Base-by-base conservation (phyloP, 2,888 invertebrate species). In the Idaea biselata region DNA sequence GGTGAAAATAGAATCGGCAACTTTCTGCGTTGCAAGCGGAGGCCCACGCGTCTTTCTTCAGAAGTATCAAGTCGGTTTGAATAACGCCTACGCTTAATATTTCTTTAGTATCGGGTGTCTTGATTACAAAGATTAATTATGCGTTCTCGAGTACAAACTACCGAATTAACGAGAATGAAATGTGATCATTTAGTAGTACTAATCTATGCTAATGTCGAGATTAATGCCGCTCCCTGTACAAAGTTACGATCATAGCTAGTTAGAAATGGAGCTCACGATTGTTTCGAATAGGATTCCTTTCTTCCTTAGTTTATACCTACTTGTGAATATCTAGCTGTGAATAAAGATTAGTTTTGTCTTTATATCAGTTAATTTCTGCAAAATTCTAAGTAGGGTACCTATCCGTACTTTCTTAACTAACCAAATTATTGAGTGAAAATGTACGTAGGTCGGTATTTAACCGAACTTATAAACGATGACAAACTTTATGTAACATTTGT, bases 91-190 rank as follows among this genome's bases (percentile, higher is more conserved):
- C 44, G 44, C 11, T 44, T 44, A 44, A 14, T 44, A 32, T 32
- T n/a, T n/a, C n/a, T n/a, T n/a, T n/a, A 32, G 32, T 2, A 44
- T 44, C 44, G 14, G 44, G 44, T 44, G 14, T 44, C 44, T 44
- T 44, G 44, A 44, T 44, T 44, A 6, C 44, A 44, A 14, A 44
- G 44, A 44, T 44, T 44, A 44, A 44, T 44, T 44, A 44, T 44
- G 11, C 44, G 64, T 59, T 68, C 66, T 71, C 60, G 59, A 60
- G 63, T 65, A 60, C 61, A 61, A 67, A 63, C 63, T 60, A 64
- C 65, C 60, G 58, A 68, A 66, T 14, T 69, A 64, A 58, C 65
- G 58, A 65, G 71, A 68, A 70, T 61, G 71, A 62, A 72, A 72
- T 65, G 60, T 56, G 63, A 71, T 69, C 64, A 63, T 66, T 63